Conservation (phyloP, 2,797 vertebrate genomes). For the Sebastes aleutianus region DNA sequence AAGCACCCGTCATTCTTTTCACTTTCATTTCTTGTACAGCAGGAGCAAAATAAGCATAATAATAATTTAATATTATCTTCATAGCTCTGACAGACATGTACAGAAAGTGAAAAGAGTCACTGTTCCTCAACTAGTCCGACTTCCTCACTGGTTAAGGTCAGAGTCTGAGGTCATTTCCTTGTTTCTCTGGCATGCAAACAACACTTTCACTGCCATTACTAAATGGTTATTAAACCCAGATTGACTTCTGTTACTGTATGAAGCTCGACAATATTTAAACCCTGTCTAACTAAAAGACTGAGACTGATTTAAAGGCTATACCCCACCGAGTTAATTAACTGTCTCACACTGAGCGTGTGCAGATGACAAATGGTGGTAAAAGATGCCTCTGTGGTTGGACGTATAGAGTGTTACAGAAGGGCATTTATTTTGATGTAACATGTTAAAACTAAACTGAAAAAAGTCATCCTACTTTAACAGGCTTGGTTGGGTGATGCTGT, state of each 20-base stretch:
- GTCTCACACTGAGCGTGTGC: background rate
- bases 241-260: background rate
- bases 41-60: too few relatives aligned
- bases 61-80: background rate
- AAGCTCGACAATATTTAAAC: background rate
- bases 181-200: background rate
- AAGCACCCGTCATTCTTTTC: background rate
- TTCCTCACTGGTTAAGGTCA: slow-evolving; percentile 22
- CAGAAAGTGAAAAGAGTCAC: background rate
- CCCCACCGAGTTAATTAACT: slow-evolving; percentile 19
- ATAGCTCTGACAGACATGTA: background rate
- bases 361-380: slow-evolving; percentile 1
- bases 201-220: background rate
- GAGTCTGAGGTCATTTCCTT: slow-evolving; percentile 15
- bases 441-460: too few relatives aligned
- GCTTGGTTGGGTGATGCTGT: too few relatives aligned
- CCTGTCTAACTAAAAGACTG: background rate
- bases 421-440: too few relatives aligned
- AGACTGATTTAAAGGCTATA: background rate
- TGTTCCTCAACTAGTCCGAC: slow-evolving; percentile 23
- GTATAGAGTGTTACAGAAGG: background rate
- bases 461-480: too few relatives aligned
- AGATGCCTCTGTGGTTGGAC: background rate
- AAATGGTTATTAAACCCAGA: background rate
- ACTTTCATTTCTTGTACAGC: background rate